These are phyloP conservation scores for Oreotrochilus melanogaster DNA, from an alignment of 2,113 vertebrate genomes.

Conservation along the genomic window DNA sequence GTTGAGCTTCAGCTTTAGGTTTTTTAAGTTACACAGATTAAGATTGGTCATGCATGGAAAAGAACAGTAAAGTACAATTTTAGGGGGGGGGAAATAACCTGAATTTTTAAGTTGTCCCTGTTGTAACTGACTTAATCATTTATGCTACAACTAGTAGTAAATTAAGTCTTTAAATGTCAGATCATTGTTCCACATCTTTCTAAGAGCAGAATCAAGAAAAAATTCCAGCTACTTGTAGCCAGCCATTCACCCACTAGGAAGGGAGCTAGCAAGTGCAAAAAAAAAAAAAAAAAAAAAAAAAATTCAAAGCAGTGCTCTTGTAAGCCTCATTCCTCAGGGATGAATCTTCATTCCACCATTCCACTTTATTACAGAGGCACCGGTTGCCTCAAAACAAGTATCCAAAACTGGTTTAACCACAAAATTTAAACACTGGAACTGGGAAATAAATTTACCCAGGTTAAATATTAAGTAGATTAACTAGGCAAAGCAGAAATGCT, in stretches of 20 bases:
- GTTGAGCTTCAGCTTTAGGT: neutral
- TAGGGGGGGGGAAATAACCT: accelerated
- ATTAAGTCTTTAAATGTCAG: slow-evolving; percentile 49
- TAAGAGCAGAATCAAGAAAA: neutral
- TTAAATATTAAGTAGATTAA: neutral
- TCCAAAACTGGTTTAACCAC: neutral
- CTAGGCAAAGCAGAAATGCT: neutral
- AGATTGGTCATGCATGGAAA: neutral
- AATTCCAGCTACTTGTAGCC: neutral
- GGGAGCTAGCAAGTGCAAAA: neutral
- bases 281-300: too few species aligned
- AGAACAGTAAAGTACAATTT: neutral
- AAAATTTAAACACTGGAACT: neutral
- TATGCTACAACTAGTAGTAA: neutral
- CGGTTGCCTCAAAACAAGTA: neutral
- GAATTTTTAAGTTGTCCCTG: neutral
- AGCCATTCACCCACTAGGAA: neutral
- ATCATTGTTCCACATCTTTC: neutral
- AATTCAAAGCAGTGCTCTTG: neutral
- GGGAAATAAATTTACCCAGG: neutral
- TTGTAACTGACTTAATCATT: neutral
- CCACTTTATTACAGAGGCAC: neutral
- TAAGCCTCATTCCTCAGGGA: neutral
- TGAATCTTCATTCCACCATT: neutral
- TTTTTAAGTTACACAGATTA: neutral